Evolutionary conservation across 2,888 invertebrate genomes (phyloP).

Genomic region (Heliconius aoede): DNA sequence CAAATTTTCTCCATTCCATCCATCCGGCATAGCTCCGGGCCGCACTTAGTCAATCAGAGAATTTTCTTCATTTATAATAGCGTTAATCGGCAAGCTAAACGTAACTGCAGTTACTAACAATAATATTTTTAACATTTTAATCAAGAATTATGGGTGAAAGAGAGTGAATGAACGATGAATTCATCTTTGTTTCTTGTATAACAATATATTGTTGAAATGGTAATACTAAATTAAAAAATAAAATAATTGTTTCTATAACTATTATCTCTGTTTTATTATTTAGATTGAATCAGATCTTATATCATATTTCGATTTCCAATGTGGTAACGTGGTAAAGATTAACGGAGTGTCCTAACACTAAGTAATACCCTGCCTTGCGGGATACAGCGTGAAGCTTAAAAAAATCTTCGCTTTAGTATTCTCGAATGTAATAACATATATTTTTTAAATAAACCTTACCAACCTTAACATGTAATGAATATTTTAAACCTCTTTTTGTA

Average conservation of each 20-base stretch:
- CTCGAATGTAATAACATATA: background rate
- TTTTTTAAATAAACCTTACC: background rate
- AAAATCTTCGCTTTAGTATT: background rate
- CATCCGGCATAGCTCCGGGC: background rate
- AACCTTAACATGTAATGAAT: background rate
- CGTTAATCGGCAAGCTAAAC: background rate
- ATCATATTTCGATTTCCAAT: too few species aligned
- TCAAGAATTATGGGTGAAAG: background rate
- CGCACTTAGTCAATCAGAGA: background rate
- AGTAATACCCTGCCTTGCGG: background rate
- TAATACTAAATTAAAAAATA: background rate
- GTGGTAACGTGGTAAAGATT: too few species aligned
- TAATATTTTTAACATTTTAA: background rate
- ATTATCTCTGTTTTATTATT: background rate
- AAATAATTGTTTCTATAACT: background rate
- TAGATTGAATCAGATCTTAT: background rate
- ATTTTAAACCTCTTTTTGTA: conserved; percentile 4
- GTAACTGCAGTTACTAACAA: background rate
- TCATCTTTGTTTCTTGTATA: background rate
- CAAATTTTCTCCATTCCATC: too few species aligned
- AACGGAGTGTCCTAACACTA: background rate
- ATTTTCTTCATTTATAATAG: background rate
- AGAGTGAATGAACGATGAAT: background rate
- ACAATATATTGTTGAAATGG: conserved; percentile 2
- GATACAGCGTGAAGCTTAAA: background rate